Percentiles rank a stretch among this genome's conserved stretches.
These are phyloP conservation scores for Sparidentex hasta DNA, from an alignment of 2,797 vertebrate genomes.

Conservation along the genomic window DNA sequence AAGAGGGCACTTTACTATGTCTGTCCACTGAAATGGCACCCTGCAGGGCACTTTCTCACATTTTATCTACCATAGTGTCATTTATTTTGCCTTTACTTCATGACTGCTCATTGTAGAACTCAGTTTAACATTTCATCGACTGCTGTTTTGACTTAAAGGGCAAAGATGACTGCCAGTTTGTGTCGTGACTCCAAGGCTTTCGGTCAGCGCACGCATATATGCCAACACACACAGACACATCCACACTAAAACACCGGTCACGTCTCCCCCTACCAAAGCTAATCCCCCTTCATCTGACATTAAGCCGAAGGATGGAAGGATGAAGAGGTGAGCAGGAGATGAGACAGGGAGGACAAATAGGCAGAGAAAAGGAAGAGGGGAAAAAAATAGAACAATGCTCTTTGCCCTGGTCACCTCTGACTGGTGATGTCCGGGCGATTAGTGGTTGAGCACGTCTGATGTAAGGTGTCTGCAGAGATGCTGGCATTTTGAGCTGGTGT, in stretches of 20 bases:
- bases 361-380: constrained; percentile 12
- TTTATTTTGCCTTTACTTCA: background rate
- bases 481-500: constrained; percentile 17
- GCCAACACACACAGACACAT: constrained; percentile 8
- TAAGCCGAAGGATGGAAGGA: constrained; percentile 58
- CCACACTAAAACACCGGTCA: constrained; percentile 52
- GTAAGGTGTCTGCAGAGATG: background rate
- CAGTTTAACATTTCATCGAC: background rate
- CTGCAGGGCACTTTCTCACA: too few species aligned
- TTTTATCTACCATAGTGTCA: too few species aligned
- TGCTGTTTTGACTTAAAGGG: background rate
- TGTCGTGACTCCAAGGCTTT: background rate
- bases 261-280: constrained; percentile 43
- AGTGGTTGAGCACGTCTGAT: constrained; percentile 6
- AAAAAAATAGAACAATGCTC: constrained; percentile 20
- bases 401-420: constrained; percentile 47
- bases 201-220: background rate
- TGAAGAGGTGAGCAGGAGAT: constrained; percentile 40
- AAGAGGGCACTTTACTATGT: too few species aligned
- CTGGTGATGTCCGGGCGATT: constrained; percentile 24
- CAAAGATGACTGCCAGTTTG: background rate
- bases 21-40: too few species aligned
- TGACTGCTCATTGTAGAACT: background rate
- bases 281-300: constrained; percentile 68
- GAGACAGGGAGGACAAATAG: constrained; percentile 28